Conservation (phyloP, 2,797 vertebrate species). For the Hydrocynus forskahlii region DNA sequence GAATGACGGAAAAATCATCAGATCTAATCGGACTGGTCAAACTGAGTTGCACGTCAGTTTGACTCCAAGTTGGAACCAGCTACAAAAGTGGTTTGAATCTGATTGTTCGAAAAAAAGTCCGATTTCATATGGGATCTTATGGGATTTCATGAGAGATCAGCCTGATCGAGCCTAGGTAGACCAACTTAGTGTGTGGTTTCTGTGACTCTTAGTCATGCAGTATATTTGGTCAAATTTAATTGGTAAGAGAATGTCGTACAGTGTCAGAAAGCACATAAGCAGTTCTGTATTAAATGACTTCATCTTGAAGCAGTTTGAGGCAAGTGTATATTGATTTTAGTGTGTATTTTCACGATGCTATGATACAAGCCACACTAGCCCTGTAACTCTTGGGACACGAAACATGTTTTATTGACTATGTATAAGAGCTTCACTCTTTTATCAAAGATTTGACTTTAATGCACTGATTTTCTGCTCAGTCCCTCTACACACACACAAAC, state of each 20-base stretch:
- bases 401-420: not conserved
- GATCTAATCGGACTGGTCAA: no score
- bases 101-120: no score
- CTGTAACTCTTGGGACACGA: not conserved
- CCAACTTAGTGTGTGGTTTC: no score
- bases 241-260: not conserved
- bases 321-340: not conserved
- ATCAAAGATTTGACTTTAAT: not conserved
- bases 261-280: not conserved
- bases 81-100: no score
- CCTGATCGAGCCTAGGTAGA: no score
- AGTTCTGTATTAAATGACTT: not conserved
- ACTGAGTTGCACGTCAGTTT: no score
- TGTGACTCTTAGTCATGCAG: not conserved
- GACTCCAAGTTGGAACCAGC: no score
- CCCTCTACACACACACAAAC: not conserved
- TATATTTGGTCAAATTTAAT: not conserved
- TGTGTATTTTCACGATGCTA: not conserved
- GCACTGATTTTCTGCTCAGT: not conserved
- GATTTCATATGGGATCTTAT: no score
- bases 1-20: no score
- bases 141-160: no score
- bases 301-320: not conserved
- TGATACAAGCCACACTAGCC: not conserved
- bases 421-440: not conserved